phyloP scores from a whole-genome alignment of 2,888 invertebrate genomes.

The Serrognathus titanus region DNA sequence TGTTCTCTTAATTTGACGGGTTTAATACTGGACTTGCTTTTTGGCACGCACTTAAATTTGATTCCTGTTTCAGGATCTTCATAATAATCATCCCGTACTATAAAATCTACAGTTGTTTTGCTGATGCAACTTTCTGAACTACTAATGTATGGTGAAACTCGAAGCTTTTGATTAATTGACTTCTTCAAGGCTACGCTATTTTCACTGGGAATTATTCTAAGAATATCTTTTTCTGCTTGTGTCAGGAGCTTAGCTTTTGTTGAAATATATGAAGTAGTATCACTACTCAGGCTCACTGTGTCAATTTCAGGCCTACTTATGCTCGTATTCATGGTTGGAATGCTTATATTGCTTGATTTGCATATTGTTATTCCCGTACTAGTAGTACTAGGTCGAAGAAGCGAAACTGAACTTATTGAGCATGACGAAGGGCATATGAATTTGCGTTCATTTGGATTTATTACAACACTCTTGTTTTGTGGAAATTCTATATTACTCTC shows the following conservation, averaged over 20 bases:
- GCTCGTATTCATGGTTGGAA: too few species aligned
- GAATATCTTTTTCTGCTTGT: constrained; percentile 15
- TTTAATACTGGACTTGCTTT: not conserved
- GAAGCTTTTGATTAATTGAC: constrained; percentile 13
- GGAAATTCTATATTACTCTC: not conserved
- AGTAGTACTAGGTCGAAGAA: not conserved
- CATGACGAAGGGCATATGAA: not conserved
- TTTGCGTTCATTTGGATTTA: not conserved
- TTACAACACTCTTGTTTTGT: not conserved
- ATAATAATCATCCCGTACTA: constrained; percentile 15
- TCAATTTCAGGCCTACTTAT: too few species aligned
- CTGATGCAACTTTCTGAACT: not conserved
- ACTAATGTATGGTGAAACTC: not conserved
- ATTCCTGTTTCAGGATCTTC: constrained; percentile 18
- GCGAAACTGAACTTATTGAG: not conserved
- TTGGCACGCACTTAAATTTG: constrained; percentile 16
- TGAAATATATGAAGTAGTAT: not conserved
- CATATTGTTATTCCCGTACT: not conserved
- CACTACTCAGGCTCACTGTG: too few species aligned
- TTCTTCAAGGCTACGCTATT: constrained; percentile 12
- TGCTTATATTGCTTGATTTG: too few species aligned
- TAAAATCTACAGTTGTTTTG: constrained; percentile 4
- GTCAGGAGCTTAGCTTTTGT: constrained; percentile 2
- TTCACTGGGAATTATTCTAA: constrained; percentile 16
- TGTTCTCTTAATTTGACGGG: constrained; percentile 11